phyloP scores from a whole-genome alignment of 2,888 invertebrate species.

The Ornithoptera priamus region DNA sequence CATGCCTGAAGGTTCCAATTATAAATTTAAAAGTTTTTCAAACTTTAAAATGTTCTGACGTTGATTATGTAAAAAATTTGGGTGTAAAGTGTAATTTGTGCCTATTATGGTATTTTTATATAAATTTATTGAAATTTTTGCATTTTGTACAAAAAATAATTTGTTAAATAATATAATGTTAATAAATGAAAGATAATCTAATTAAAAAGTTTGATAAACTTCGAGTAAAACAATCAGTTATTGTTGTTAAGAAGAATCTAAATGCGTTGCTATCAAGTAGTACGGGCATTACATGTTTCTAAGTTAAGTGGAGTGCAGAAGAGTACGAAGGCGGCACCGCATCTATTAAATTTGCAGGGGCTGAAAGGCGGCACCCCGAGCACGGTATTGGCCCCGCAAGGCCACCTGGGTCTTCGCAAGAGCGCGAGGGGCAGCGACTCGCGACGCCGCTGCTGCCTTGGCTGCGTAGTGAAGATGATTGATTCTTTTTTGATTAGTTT shows the following conservation, averaged over 20 bases:
- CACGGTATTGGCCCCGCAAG: slow-evolving; percentile 1
- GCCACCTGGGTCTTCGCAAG: background rate
- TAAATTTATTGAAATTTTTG: background rate
- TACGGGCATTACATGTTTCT: background rate
- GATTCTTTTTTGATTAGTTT: slow-evolving; percentile 64
- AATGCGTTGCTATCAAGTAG: slow-evolving; percentile 21
- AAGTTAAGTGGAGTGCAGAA: slow-evolving; percentile 8
- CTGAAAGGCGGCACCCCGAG: background rate
- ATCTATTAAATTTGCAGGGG: background rate
- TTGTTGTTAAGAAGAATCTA: background rate
- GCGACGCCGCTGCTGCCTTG: slow-evolving; percentile 47
- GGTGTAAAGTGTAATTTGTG: background rate
- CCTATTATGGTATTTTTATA: background rate
- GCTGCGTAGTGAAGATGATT: slow-evolving; percentile 58
- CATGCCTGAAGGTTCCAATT: background rate
- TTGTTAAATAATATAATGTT: too few species aligned
- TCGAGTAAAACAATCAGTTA: background rate
- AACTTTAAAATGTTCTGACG: background rate
- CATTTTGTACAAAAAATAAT: too few species aligned
- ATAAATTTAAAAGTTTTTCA: background rate
- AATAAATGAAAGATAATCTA: background rate
- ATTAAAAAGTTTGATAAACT: background rate
- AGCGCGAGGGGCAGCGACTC: slow-evolving; percentile 15
- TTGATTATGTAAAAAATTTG: background rate
- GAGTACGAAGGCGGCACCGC: background rate